A percentile compares a stretch with the other conserved stretches of the same genome.
These are phyloP conservation scores for Pogonocichla stellata DNA, from an alignment of 2,113 vertebrate genomes.

Conservation along the genomic window DNA sequence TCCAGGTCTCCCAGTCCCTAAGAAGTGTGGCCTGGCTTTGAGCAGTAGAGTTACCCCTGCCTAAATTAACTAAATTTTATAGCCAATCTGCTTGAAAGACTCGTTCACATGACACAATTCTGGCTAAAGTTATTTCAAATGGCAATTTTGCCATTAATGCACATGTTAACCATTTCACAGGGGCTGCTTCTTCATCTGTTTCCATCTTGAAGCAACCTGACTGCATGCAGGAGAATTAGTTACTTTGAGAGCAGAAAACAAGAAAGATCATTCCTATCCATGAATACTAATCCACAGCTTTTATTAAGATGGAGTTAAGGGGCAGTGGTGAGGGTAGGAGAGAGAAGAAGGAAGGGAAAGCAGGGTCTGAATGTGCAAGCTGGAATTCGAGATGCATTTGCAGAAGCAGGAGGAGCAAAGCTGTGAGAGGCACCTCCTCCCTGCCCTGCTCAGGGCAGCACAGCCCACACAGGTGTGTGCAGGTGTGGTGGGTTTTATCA, in stretches of 20 bases:
- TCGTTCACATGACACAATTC: background rate
- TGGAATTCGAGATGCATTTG: background rate
- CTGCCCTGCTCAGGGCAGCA: background rate
- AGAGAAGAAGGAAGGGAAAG: background rate
- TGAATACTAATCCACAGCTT: background rate
- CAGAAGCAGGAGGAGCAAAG: background rate
- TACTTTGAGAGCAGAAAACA: background rate
- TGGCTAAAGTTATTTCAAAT: background rate
- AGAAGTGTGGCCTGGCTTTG: background rate
- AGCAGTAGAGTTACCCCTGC: background rate
- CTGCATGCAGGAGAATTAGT: background rate
- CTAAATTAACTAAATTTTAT: background rate
- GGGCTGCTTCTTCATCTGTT: background rate
- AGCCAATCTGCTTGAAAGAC: background rate
- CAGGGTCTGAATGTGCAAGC: background rate
- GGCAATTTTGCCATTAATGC: background rate
- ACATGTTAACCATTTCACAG: background rate
- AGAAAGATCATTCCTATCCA: background rate
- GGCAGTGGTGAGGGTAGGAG: background rate
- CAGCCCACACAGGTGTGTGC: rapidly evolving
- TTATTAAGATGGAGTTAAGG: background rate
- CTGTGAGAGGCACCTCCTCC: background rate
- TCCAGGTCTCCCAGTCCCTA: background rate
- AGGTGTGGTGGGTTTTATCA: rapidly evolving
- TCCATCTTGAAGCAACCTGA: background rate